Percentiles rank a stretch among this genome's conserved stretches.
These are phyloP conservation scores for Pardalotus punctatus DNA, from an alignment of 2,113 vertebrate genomes.

Conservation along the genomic window DNA sequence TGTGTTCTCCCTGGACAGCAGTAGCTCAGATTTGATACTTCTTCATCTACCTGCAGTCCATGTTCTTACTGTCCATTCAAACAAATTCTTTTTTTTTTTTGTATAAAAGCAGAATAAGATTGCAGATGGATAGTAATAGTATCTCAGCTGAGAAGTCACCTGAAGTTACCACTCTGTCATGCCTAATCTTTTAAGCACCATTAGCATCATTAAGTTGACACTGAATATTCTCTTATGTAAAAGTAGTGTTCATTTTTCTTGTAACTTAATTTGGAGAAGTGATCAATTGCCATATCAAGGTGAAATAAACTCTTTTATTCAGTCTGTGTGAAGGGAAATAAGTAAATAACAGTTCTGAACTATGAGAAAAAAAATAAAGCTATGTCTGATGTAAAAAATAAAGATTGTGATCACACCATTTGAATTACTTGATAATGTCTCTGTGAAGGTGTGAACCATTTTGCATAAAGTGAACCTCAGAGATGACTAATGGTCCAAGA, in stretches of 20 bases:
- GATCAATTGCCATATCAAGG: accelerated
- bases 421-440: background rate
- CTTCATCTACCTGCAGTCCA: background rate
- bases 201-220: background rate
- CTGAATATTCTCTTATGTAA: background rate
- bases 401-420: background rate
- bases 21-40: background rate
- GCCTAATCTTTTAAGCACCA: background rate
- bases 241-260: background rate
- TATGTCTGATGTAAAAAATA: background rate
- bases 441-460: background rate
- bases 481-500: background rate
- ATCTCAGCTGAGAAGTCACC: background rate
- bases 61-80: background rate
- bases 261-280: background rate
- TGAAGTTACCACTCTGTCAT: background rate
- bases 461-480: background rate
- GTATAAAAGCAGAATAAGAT: background rate
- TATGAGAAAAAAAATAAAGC: background rate
- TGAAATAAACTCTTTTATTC: background rate
- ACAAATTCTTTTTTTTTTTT: background rate
- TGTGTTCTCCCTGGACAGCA: background rate
- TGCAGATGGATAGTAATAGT: background rate
- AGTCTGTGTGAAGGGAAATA: background rate
- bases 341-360: background rate